Conservation (phyloP, 1,140 invertebrate species). For the Gonatopus flavifemur region DNA sequence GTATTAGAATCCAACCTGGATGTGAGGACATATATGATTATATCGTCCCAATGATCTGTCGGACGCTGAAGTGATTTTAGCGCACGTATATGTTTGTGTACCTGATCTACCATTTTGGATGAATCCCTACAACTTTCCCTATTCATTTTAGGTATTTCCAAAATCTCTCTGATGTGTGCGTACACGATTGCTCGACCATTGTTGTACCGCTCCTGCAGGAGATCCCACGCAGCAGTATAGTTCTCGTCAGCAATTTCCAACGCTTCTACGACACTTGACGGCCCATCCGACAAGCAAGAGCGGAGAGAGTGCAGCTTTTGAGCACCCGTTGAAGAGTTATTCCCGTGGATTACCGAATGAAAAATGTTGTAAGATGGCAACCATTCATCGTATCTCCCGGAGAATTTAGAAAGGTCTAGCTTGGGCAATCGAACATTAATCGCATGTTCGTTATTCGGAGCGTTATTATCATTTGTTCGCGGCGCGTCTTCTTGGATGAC, state of each 20-base stretch:
- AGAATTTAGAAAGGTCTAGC: background rate
- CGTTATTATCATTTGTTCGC: background rate
- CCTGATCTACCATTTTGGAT: background rate
- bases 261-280: background rate
- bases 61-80: background rate
- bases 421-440: background rate
- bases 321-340: background rate
- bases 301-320: background rate
- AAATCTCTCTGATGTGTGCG: background rate
- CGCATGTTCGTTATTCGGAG: background rate
- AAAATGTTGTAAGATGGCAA: background rate
- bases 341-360: background rate
- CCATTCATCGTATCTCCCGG: slow-evolving; percentile 3
- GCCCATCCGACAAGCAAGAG: background rate
- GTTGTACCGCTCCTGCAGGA: background rate
- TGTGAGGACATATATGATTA: background rate
- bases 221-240: background rate
- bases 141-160: background rate
- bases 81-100: background rate
- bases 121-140: background rate
- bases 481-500: background rate
- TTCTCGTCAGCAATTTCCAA: background rate
- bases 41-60: background rate
- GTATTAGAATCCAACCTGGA: background rate
- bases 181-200: background rate